Percentiles rank a stretch among this genome's conserved stretches.
These are phyloP conservation scores for Ivindomyrus marchei DNA, from an alignment of 2,113 vertebrate species.

Conservation along the genomic window DNA sequence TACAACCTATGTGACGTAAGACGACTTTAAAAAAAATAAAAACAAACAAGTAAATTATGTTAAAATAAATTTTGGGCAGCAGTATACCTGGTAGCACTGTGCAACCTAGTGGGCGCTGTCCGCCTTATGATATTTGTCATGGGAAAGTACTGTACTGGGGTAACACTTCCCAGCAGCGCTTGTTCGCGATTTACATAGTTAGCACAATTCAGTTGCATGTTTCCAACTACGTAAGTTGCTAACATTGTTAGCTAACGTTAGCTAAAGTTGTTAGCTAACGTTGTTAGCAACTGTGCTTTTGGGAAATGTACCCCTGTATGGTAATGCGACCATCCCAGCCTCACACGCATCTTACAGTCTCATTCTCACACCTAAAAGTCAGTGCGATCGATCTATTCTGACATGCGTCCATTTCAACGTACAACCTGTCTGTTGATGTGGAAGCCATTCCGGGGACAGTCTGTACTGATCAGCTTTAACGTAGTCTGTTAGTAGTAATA, in stretches of 20 bases:
- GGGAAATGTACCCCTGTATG: background rate
- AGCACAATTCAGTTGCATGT: background rate
- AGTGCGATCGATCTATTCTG: background rate
- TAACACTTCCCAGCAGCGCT: background rate
- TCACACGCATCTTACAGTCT: background rate
- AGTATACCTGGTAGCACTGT: background rate
- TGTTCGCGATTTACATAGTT: background rate
- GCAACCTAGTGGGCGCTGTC: too few relatives aligned
- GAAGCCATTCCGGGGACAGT: background rate
- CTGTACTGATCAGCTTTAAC: background rate
- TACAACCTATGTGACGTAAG: background rate
- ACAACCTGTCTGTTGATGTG: background rate
- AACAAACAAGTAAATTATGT: background rate
- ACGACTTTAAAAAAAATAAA: background rate
- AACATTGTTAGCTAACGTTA: background rate
- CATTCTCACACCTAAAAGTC: background rate
- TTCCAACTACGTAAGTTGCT: background rate
- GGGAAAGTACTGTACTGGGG: background rate
- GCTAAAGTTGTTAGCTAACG: too few relatives aligned
- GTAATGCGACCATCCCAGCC: background rate
- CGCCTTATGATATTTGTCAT: background rate
- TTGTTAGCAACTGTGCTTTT: background rate
- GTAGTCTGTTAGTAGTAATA: background rate
- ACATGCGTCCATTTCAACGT: background rate
- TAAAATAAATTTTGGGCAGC: background rate